Percentiles rank a stretch among this genome's conserved stretches.
Conservation (phyloP, 2,888 invertebrate species). For the Subacronicta megacephala region DNA sequence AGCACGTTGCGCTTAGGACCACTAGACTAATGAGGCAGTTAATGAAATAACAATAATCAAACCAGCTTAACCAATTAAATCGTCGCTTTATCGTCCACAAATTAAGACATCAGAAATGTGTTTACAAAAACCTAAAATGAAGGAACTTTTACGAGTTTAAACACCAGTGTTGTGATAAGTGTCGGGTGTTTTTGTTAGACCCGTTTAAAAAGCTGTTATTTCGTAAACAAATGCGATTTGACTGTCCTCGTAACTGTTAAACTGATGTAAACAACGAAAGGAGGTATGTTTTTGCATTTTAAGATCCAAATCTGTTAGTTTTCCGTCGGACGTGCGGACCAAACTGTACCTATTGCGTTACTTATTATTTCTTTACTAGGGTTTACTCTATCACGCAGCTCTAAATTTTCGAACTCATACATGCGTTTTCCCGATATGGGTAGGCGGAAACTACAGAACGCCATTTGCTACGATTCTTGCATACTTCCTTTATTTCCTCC, state of each 20-base stretch:
- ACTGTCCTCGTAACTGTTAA: constrained; percentile 37
- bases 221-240: constrained; percentile 50
- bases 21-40: constrained; percentile 1
- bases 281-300: constrained; percentile 17
- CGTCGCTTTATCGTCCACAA: constrained; percentile 27
- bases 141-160: constrained; percentile 40
- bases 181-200: constrained; percentile 41
- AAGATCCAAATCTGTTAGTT: not conserved
- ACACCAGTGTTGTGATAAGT: constrained; percentile 48
- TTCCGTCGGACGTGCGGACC: no score
- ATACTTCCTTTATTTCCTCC: no score
- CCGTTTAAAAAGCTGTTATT: constrained; percentile 55
- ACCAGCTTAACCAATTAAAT: constrained; percentile 23
- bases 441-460: no score
- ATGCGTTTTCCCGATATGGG: no score
- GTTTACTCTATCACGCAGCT: no score
- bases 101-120: constrained; percentile 56
- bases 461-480: no score
- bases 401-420: no score
- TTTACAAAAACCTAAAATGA: constrained; percentile 36
- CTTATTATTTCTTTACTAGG: no score
- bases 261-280: constrained; percentile 44
- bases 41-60: constrained; percentile 8
- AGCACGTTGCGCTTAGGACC: no score
- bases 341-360: no score